Evolutionary conservation across 2,797 vertebrate species (phyloP).

Genomic region (Cichlasoma orientale): DNA sequence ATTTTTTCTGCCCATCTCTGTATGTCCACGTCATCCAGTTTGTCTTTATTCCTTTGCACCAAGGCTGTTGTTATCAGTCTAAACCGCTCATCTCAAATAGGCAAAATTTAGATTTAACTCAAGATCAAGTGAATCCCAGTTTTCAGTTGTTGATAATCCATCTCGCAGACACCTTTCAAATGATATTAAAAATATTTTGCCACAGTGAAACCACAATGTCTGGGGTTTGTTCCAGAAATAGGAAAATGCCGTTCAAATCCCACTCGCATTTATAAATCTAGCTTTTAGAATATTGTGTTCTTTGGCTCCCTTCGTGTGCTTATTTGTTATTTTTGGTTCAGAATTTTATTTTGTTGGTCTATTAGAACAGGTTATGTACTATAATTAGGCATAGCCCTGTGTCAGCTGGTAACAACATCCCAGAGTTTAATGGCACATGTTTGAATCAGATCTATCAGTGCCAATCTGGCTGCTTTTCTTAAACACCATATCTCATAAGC

Average conservation of each 20-base stretch:
- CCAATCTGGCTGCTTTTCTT: neutral
- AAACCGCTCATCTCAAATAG: neutral
- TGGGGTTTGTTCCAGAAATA: neutral
- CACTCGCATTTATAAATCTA: neutral
- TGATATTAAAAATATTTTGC: fast-evolving
- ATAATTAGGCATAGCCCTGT: neutral
- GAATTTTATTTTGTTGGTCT: neutral
- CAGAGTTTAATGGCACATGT: neutral
- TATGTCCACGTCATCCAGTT: neutral
- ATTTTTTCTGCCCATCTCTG: neutral
- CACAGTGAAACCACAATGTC: neutral
- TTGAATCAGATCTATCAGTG: neutral
- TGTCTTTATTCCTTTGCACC: neutral
- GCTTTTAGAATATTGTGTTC: neutral
- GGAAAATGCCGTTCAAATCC: neutral
- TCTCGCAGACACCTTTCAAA: neutral
- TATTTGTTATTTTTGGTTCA: neutral
- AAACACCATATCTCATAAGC: neutral
- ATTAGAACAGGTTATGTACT: neutral
- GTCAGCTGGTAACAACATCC: neutral
- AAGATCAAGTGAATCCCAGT: neutral
- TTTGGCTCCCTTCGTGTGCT: neutral
- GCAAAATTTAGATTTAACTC: neutral
- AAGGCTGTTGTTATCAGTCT: no score
- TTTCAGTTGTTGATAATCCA: neutral